Evolutionary conservation across 2,113 vertebrate genomes (phyloP).

Genomic region (Chaenocephalus aceratus): DNA sequence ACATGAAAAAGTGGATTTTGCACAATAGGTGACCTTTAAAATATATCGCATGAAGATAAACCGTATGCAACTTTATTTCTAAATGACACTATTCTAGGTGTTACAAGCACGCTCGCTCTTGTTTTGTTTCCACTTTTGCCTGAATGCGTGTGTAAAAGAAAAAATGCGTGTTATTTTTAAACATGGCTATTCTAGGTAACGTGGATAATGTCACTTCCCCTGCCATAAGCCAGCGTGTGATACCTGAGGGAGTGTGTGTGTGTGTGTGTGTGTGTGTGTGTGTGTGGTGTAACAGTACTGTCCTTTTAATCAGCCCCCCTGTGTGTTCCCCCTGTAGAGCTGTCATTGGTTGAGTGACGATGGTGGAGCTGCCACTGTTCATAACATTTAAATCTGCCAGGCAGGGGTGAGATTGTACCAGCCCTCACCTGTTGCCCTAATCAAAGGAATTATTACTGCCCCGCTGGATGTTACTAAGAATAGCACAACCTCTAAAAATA

Average conservation of each 20-base stretch:
- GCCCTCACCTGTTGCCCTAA: conserved; percentile 76
- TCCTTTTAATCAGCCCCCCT: conserved; percentile 71
- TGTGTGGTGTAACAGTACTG: conserved; percentile 37
- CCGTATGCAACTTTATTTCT: not conserved
- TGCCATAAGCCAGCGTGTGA: conserved; percentile 26
- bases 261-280: conserved; percentile 31
- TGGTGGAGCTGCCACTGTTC: conserved; percentile 58
- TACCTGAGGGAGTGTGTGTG: conserved; percentile 28
- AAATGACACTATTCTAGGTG: not conserved
- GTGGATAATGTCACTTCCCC: conserved; percentile 59
- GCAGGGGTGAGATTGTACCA: conserved; percentile 68
- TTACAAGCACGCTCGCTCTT: not conserved
- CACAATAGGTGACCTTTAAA: no score
- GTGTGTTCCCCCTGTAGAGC: conserved; percentile 58
- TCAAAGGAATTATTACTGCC: conserved; percentile 75
- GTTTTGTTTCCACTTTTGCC: not conserved
- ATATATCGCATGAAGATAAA: not conserved
- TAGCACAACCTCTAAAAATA: conserved; percentile 69
- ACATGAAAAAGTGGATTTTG: no score
- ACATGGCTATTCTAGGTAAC: conserved; percentile 32
- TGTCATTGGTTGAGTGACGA: conserved; percentile 59
- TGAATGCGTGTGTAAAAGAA: not conserved
- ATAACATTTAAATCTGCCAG: conserved; percentile 51
- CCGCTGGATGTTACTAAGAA: conserved; percentile 65
- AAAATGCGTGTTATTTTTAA: conserved; percentile 27